A percentile compares a stretch with the other conserved stretches of the same genome.
Evolutionary conservation across 2,797 vertebrate genomes (phyloP).

Genomic region (Ibycter americanus): DNA sequence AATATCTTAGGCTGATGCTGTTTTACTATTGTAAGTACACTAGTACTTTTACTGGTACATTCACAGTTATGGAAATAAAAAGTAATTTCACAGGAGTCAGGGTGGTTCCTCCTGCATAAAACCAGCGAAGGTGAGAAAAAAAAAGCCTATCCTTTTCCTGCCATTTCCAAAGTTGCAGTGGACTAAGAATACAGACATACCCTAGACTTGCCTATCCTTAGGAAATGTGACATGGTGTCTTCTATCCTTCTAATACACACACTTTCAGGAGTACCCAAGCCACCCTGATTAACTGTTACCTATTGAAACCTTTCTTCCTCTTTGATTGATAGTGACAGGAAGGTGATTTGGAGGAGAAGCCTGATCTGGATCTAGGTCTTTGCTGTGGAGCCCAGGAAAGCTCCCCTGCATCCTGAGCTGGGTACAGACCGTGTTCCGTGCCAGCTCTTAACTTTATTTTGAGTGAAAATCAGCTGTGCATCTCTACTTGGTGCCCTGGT

Average conservation of each 20-base stretch:
- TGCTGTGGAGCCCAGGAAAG: neutral
- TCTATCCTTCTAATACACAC: neutral
- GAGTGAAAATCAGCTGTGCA: neutral
- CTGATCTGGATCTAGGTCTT: neutral
- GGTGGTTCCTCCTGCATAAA: neutral
- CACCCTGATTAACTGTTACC: neutral
- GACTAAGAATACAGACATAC: neutral
- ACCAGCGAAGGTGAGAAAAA: neutral
- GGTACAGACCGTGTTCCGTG: neutral
- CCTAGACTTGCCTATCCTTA: neutral
- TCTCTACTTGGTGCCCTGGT: accelerated
- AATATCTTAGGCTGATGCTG: neutral
- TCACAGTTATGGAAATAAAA: neutral
- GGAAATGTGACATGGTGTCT: neutral
- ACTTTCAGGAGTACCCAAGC: neutral
- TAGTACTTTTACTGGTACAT: neutral
- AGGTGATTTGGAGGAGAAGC: neutral
- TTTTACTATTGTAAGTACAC: neutral
- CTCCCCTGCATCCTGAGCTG: neutral
- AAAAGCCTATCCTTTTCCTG: neutral
- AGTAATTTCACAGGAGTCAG: neutral
- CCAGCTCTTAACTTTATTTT: neutral
- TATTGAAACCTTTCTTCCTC: neutral
- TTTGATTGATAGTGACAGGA: neutral
- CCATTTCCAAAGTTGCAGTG: neutral